phyloP scores from a whole-genome alignment of 1,140 invertebrate species.

The Aphidius ervi region DNA sequence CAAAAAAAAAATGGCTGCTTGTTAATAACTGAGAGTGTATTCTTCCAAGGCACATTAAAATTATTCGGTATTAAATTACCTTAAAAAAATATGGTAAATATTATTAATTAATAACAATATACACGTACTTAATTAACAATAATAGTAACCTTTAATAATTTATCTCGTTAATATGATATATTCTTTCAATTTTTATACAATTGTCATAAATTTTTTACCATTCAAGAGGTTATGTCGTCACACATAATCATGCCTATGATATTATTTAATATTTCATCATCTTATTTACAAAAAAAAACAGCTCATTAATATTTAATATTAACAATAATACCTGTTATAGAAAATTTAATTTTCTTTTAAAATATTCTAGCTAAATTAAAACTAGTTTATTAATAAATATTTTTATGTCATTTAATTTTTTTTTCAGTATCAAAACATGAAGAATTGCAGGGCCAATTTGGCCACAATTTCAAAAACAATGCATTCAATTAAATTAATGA shows the following conservation, averaged over 20 bases:
- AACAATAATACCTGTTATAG: too few relatives aligned
- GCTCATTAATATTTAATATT: not conserved
- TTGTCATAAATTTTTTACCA: constrained; percentile 12
- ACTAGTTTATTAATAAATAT: too few relatives aligned
- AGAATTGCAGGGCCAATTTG: constrained; percentile 28
- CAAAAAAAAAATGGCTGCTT: too few relatives aligned
- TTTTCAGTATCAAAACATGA: constrained; percentile 38
- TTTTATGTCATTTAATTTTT: constrained; percentile 2
- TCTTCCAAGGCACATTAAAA: too few relatives aligned
- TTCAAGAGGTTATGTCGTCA: constrained; percentile 28
- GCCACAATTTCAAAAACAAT: constrained; percentile 24
- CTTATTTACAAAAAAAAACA: constrained; percentile 13
- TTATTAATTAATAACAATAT: constrained; percentile 32
- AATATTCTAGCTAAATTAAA: too few relatives aligned
- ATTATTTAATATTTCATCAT: not conserved
- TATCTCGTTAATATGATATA: not conserved
- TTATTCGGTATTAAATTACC: too few relatives aligned
- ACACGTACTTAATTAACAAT: not conserved
- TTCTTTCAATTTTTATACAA: constrained; percentile 11
- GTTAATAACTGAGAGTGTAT: too few relatives aligned
- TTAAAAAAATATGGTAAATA: constrained; percentile 38
- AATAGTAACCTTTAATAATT: not conserved
- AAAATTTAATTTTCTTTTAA: too few relatives aligned
- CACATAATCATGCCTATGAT: not conserved
- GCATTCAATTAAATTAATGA: constrained; percentile 24